These are phyloP conservation scores for Pentalonia nigronervosa DNA, from an alignment of 1,140 invertebrate genomes.

Conservation along the genomic window DNA sequence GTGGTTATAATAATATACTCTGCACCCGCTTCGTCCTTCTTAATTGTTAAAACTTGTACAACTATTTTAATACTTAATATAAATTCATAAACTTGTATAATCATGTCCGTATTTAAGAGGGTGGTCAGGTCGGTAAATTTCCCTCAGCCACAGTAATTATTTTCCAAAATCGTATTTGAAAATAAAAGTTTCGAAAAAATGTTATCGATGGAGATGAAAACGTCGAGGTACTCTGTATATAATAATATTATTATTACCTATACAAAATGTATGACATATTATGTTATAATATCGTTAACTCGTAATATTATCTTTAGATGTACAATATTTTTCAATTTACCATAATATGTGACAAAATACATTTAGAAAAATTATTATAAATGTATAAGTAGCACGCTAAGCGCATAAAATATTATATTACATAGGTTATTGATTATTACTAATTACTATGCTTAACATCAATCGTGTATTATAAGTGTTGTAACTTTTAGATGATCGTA, in stretches of 20 bases:
- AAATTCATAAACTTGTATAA: not conserved
- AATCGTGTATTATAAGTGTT: too few relatives aligned
- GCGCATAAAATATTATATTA: too few relatives aligned
- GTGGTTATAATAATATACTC: not conserved
- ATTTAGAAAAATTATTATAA: not conserved
- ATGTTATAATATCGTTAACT: not conserved
- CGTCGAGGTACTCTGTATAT: not conserved
- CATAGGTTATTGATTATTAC: too few relatives aligned
- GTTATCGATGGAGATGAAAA: not conserved
- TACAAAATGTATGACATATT: too few relatives aligned
- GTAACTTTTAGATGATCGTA: too few relatives aligned
- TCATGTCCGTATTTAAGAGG: not conserved
- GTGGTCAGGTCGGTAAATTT: not conserved
- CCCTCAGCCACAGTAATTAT: not conserved
- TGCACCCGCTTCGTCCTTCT: too few relatives aligned
- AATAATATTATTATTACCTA: not conserved
- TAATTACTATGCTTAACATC: too few relatives aligned
- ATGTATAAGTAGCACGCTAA: too few relatives aligned
- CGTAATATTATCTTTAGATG: not conserved
- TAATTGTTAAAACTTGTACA: not conserved
- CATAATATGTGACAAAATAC: not conserved
- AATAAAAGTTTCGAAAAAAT: not conserved
- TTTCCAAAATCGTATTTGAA: not conserved
- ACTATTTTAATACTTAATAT: conserved; percentile 8
- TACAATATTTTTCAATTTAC: too few relatives aligned